Evolutionary conservation across 1,140 invertebrate species (phyloP), one percentile per base, ranked within the genome.

Genomic region (Camponotus vicinus): DNA sequence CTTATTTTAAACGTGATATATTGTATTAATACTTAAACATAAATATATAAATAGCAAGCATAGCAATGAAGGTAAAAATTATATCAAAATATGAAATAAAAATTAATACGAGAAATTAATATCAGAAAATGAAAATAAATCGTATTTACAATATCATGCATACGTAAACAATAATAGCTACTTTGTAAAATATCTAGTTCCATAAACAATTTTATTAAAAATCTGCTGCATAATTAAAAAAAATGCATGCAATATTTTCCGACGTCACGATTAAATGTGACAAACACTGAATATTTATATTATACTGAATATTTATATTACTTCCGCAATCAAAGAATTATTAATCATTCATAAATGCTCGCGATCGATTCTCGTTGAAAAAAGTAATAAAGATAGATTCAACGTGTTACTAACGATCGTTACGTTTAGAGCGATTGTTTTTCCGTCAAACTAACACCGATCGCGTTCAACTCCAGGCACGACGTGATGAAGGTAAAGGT

Each of bases 1-100:
- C 61, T 77, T 77, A 77, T 63, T 52, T 52, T 37, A 11, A 57
- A 64, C 4, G 21, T 13, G 0, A 40, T 70, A 70, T 69, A 55
- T 27, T 0, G 27, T 27, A 27, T 70, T 21, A 15, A 21, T 18
- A 27, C 1, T 11, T 8, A 70, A 69, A n/a, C 5, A 40, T 8
- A 70, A 69, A n/a, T 2, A 32, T 15, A 34, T 32, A 69, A 8
- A 55, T 79, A 40, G 15, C 15, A 18, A 52, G 49, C n/a, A 21
- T 21, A 15, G n/a, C 42, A n/a, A 42, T 18, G 37, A 15, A 70
- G 3, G 57, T 55, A 40, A 5, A 13, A 42, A 5, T 55, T 21
- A 49, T 21, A 55, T 27, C 7, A 11, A 49, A 66, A 66, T 6
- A 13, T 61, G n/a, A 9, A 63, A 64, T 32, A 11, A 78, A 78